Conservation (phyloP, 2,888 invertebrate species). For the Drosophila kanekoi region DNA sequence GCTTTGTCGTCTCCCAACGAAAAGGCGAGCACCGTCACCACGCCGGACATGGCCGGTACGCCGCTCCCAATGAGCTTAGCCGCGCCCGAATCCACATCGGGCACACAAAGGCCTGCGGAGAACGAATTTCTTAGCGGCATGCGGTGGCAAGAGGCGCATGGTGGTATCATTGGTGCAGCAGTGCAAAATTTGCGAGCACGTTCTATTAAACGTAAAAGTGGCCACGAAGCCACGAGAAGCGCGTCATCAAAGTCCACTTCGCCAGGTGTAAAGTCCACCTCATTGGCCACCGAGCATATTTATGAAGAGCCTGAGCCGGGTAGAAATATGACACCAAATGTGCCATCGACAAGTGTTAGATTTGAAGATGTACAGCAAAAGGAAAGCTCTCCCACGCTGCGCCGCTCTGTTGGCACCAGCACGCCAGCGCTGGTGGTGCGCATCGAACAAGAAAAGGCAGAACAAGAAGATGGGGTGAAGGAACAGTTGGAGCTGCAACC, state of each 20-base stretch:
- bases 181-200: conserved; percentile 81
- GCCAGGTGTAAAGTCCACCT: conserved; percentile 27
- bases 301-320: conserved; percentile 70
- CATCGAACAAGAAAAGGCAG: conserved; percentile 57
- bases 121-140: conserved; percentile 62
- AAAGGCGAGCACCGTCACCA: conserved; percentile 81
- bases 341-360: conserved; percentile 43
- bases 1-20: conserved; percentile 84
- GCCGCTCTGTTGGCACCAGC: conserved; percentile 82
- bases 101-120: conserved; percentile 42
- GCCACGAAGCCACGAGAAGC: conserved; percentile 32
- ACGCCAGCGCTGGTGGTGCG: conserved; percentile 80
- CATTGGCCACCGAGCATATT: conserved; percentile 65
- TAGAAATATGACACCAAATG: conserved; percentile 29
- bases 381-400: conserved; percentile 31
- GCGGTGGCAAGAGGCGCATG: conserved; percentile 79
- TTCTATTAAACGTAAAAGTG: conserved; percentile 72
- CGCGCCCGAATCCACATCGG: conserved; percentile 52
- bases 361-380: conserved; percentile 56
- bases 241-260: conserved; percentile 41
- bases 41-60: conserved; percentile 46
- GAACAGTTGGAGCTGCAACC: conserved; percentile 4
- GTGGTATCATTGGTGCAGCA: conserved; percentile 81
- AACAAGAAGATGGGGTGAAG: not conserved
- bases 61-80: conserved; percentile 38